Evolutionary conservation across 1,140 invertebrate genomes (phyloP).

Genomic region (Lepidotrigona ventralis): DNA sequence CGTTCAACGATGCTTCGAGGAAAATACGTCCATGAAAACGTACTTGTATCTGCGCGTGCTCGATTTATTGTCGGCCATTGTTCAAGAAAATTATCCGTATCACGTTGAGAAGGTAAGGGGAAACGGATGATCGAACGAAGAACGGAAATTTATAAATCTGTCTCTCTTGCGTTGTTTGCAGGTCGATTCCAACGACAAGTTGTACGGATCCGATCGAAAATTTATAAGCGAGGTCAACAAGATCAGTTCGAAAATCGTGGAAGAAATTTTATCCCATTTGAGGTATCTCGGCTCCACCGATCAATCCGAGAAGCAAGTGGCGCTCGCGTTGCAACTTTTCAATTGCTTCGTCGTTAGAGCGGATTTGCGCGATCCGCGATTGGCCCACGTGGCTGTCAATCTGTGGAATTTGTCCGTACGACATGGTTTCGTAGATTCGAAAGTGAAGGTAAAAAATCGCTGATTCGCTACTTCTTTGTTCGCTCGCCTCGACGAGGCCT

Average conservation of each 20-base stretch:
- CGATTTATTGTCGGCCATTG: slow-evolving; percentile 86
- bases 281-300: slow-evolving; percentile 83
- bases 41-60: slow-evolving; percentile 86
- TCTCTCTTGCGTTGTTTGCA: too few relatives aligned
- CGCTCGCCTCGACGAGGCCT: not conserved
- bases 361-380: slow-evolving; percentile 83
- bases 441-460: slow-evolving; percentile 80
- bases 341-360: slow-evolving; percentile 86
- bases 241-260: slow-evolving; percentile 88
- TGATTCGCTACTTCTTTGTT: too few relatives aligned
- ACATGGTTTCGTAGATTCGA: slow-evolving; percentile 80
- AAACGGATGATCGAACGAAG: too few relatives aligned
- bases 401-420: slow-evolving; percentile 89
- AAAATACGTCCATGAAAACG: slow-evolving; percentile 80
- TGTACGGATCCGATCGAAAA: slow-evolving; percentile 95
- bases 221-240: slow-evolving; percentile 91
- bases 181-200: slow-evolving; percentile 95
- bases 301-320: slow-evolving; percentile 84
- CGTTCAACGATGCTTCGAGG: slow-evolving; percentile 86
- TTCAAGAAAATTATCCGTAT: slow-evolving; percentile 90
- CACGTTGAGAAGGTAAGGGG: slow-evolving; percentile 91
- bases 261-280: slow-evolving; percentile 88
- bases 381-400: slow-evolving; percentile 86
- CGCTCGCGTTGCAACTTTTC: slow-evolving; percentile 87
- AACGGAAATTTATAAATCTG: too few relatives aligned